Conservation (phyloP, 2,113 vertebrate species). For the Cyanoramphus novaezelandiae region DNA sequence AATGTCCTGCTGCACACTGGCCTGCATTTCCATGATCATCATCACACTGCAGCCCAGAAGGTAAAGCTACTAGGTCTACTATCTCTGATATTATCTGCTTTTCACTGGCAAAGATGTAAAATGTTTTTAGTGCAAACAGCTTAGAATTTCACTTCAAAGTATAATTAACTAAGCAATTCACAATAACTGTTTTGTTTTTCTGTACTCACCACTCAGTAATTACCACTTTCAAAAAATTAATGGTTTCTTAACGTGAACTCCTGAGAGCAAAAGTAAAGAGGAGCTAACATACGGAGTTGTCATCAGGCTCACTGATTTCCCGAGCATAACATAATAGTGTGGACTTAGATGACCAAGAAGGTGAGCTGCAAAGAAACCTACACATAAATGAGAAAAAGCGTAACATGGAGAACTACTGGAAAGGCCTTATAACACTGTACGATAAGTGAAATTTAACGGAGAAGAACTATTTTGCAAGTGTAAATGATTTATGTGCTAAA, state of each 20-base stretch:
- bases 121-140: not conserved
- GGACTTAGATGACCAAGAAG: not conserved
- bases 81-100: not conserved
- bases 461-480: not conserved
- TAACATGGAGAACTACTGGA: not conserved
- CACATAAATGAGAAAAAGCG: not conserved
- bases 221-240: not conserved
- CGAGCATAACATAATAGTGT: not conserved
- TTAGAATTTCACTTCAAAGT: not conserved
- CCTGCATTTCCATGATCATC: accelerated
- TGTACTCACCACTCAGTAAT: not conserved
- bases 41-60: not conserved
- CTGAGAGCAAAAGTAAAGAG: not conserved
- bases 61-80: not conserved
- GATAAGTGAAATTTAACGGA: not conserved
- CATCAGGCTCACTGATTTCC: not conserved
- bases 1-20: accelerated
- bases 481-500: not conserved
- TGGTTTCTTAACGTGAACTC: not conserved
- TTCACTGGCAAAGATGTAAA: not conserved
- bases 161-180: not conserved
- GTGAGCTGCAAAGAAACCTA: not conserved
- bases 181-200: not conserved
- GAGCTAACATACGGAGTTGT: not conserved
- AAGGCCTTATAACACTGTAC: not conserved